Conservation (phyloP, 37 sponge, comb jelly and placozoan species). For the Cliona cf. orientalis region DNA sequence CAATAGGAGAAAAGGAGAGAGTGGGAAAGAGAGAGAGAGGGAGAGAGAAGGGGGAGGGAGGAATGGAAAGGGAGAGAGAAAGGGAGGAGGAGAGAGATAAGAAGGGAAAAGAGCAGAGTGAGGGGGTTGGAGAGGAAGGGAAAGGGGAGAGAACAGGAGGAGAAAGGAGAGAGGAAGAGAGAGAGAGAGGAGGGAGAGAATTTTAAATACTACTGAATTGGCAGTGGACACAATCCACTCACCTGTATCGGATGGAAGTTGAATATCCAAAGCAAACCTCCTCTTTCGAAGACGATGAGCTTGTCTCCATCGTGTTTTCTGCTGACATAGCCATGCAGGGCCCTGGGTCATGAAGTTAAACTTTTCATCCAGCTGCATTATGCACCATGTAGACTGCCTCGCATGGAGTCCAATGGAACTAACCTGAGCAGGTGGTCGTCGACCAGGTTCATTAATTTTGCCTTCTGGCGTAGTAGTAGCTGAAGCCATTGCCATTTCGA, state of each 20-base stretch:
- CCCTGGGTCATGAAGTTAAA: conserved; percentile 63
- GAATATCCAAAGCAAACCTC: conserved; percentile 79
- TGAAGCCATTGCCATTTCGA: conserved; percentile 82
- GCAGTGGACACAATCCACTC: neutral
- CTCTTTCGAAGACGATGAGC: conserved; percentile 91
- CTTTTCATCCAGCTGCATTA: conserved; percentile 70
- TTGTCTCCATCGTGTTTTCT: conserved; percentile 90
- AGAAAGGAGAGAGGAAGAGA: no score
- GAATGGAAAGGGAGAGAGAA: no score
- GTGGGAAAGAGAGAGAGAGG: no score
- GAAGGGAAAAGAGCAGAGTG: no score
- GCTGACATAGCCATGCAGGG: conserved; percentile 73
- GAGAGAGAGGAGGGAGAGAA: no score
- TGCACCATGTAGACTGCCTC: conserved; percentile 50
- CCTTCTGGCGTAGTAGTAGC: conserved; percentile 91
- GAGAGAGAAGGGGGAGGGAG: no score
- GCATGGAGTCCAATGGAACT: neutral
- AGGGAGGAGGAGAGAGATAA: no score
- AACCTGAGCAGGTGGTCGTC: conserved; percentile 75
- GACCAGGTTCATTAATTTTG: conserved; percentile 88
- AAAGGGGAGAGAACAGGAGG: no score
- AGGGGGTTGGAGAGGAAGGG: no score
- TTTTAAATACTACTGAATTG: neutral
- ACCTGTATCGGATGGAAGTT: conserved; percentile 87
- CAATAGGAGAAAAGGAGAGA: no score